Evolutionary conservation across 2,113 vertebrate species (phyloP), one percentile per base, ranked within the genome.

Genomic region (Boulengeromyrus knoepffleri): DNA sequence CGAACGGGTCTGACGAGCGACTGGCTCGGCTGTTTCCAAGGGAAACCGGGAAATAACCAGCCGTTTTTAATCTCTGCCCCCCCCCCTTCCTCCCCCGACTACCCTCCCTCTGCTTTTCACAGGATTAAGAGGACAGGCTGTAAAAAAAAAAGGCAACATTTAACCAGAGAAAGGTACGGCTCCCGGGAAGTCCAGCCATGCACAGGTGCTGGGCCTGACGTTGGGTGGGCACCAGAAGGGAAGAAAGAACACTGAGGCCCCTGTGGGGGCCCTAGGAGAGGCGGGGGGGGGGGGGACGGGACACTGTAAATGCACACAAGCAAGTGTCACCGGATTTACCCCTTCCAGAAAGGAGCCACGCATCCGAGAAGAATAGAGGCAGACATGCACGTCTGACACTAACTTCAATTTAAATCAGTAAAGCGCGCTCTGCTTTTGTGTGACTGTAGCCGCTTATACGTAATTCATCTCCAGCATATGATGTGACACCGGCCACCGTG

Each of bases 41-140:
- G 89, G 90, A 91, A 89, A 90, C 90, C 90, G 89, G 89, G 62
- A 84, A 91, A 91, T 89, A 91, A 62, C 90, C 46, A 46, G 77
- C 77, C 80, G 70, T 47, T 83, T 85, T 89, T 85, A 62, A 62
- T 88, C 85, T 58, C 53, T 27, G 7, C 19, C 15, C 90, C 90
- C 91, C 90, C 53, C 74, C 88, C 46, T 27, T 3, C 31, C 31
- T 0, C 31, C 66, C 10, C 2, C 1, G 0, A 12, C 24, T 66
- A 90, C 90, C 70, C 74, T 89, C 58, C 45, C 70, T 39, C 70
- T 19, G 66, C 70, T 39, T 91, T 80, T 85, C 90, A 47, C 31
- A 85, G 89, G 90, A 93, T 93, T 93, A 93, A 80, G 77, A 86
- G 47, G 90, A 74, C 88, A 58, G 85, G 39, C 53, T 89, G 39